Evolutionary conservation across 1,140 invertebrate genomes (phyloP), one percentile per base, ranked within the genome.

Genomic region (Saccostrea cuccullata): DNA sequence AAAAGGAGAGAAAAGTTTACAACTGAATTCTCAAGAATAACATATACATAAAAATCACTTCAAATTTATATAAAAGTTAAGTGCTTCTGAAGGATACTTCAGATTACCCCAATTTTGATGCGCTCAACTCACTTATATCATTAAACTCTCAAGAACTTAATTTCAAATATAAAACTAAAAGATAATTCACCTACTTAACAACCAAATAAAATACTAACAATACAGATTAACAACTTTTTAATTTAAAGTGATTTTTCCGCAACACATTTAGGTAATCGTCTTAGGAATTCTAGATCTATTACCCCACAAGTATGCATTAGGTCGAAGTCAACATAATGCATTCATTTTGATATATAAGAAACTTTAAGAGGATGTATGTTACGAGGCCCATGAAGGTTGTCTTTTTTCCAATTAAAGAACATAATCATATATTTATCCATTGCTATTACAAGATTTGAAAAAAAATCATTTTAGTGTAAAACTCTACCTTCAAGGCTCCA

Each of bases 191-290:
- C 6, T 40, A 77, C 70, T 77, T 77, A 77, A 40, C 70, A 77
- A 30, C 12, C 23, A 36, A 30, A 30, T 77, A 30, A 26, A 77
- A 3, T 26, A 36, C 26, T 17, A 30, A 77, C 26, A 77, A 77
- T 36, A 5, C 2, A 17, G 70, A 77, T 77, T 77, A 77, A 77
- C 70, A 77, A 77, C 26, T 77, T 77, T 77, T 77, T 77, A 77
- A 77, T 77, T 77, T 77, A 77, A 77, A 77, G 70, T 77, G 70
- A 77, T 77, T 77, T 77, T 77, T 77, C 70, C 70, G 70, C 70
- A 77, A 77, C 70, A 77, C 70, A 77, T 77, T 77, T 77, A 77
- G 15, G 26, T 77, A 77, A 77, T 23, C 70, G 13, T 77, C 70
- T 77, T 77, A 77, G 70, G 70, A 77, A 77, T 30, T 77, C 26